A percentile compares a stretch with the other conserved stretches of the same genome.
Conservation (phyloP, 1,140 invertebrate genomes). For the Drosophila athabasca region DNA sequence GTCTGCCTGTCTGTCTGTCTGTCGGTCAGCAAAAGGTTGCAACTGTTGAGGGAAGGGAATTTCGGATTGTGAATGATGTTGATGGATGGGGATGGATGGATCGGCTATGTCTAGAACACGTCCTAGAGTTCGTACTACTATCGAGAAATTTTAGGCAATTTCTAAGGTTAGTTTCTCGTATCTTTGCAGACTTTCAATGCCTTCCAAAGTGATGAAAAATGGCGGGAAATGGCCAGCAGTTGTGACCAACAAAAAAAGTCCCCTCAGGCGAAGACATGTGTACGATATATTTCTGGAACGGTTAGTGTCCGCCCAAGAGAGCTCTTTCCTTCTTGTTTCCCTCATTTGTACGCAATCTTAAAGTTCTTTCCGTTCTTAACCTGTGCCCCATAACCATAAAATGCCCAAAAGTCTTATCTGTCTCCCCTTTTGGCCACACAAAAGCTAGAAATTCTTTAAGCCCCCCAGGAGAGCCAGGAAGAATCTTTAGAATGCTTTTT, state of each 20-base stretch:
- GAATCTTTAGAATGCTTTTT: constrained; percentile 46
- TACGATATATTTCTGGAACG: too few relatives aligned
- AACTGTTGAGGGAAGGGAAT: constrained; percentile 30
- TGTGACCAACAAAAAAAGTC: too few relatives aligned
- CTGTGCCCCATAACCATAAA: constrained; percentile 15
- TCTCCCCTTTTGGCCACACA: constrained; percentile 4
- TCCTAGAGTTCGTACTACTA: too few relatives aligned
- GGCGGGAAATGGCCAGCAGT: too few relatives aligned
- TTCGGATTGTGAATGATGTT: constrained; percentile 16
- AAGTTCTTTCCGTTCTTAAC: constrained; percentile 10
- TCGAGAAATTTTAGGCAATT: background rate
- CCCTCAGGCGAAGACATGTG: too few relatives aligned
- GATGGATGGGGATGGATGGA: constrained; percentile 8
- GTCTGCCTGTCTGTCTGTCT: background rate
- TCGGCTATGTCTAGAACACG: background rate
- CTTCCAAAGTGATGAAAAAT: too few relatives aligned
- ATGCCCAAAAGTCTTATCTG: constrained; percentile 23
- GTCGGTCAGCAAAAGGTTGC: constrained; percentile 3
- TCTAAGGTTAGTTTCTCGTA: too few relatives aligned
- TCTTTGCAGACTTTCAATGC: too few relatives aligned
- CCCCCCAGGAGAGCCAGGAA: constrained; percentile 31
- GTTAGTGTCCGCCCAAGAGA: too few relatives aligned
- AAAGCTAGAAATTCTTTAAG: constrained; percentile 26
- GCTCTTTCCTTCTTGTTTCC: background rate
- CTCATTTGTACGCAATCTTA: constrained; percentile 1